Base-by-base conservation (phyloP, 2,888 invertebrate species). In the Mimachlamys varia region DNA sequence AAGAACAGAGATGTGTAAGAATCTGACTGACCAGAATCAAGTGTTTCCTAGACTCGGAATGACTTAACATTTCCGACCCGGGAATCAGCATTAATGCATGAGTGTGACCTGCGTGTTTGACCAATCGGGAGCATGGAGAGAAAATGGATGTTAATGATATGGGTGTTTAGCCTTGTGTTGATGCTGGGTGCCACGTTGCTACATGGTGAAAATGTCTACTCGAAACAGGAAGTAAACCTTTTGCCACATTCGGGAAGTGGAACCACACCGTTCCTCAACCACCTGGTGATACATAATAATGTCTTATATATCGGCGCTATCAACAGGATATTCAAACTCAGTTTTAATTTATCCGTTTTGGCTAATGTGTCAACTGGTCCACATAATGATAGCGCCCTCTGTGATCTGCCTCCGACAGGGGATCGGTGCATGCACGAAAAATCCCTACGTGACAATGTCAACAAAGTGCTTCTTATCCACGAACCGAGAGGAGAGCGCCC, bases 251-350 rank as follows among this genome's bases (percentile, higher is more conserved):
- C 17, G 22, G 76, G 76, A 33, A 76, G 76, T 76, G 33, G 33
- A 76, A 76, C 76, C 33, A 76, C 76, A 76, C 76, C 76, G 15
- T 76, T 76, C 33, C 76, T 76, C 27, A 76, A 76, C 15, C 76
- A 76, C 15, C 27, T 76, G 76, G 76, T 76, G 5, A 76, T 76
- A 33, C 76, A 76, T 76, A 33, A 76, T 33, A 89, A 93, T 76
- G 50, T 58, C 53, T 38, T 98, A 44, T 98, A 98, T 97, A 98
- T 99, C 93, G 99, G 99, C 93, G 99, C 98, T 92, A 98, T 99
- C 93, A 99, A 99, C 97, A 97, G 98, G 93, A 97, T 99, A 93
- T 99, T 98, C 97, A 99, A 99, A 97, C 97, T 99, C 89, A 98
- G 98, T 90, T 98, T 98, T 87, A 98, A 99, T 96, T 97, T 99